Evolutionary conservation across 2,113 vertebrate species (phyloP).

Genomic region (Gymnarchus niloticus): DNA sequence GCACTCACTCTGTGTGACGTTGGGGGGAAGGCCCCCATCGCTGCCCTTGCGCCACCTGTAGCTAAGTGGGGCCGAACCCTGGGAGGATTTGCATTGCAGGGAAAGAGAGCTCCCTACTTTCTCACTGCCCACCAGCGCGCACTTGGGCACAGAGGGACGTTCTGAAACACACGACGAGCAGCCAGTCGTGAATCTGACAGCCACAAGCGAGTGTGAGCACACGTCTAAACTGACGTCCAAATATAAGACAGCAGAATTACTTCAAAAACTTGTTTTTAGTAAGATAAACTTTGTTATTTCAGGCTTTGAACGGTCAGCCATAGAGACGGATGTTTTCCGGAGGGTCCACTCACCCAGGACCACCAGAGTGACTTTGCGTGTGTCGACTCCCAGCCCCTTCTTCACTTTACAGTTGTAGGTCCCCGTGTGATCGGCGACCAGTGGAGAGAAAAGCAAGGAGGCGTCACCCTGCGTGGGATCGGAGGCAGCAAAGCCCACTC

Average conservation of each 20-base stretch:
- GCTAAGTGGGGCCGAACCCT: slow-evolving; percentile 63
- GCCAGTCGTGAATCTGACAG: background rate
- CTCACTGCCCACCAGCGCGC: slow-evolving; percentile 67
- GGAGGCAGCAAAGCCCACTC: slow-evolving; percentile 62
- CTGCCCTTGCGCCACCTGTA: slow-evolving; percentile 72
- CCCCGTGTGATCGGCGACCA: slow-evolving; percentile 64
- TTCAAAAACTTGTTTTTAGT: background rate
- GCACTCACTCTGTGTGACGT: slow-evolving; percentile 58
- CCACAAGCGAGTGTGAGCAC: background rate
- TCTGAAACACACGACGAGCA: slow-evolving; percentile 52
- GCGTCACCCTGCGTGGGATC: slow-evolving; percentile 77
- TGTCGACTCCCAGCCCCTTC: slow-evolving; percentile 76
- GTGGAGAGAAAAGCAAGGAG: slow-evolving; percentile 70
- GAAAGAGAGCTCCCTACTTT: slow-evolving; percentile 56
- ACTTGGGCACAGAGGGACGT: slow-evolving; percentile 66
- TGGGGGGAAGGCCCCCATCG: slow-evolving; percentile 31
- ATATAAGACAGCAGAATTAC: background rate
- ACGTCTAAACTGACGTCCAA: background rate
- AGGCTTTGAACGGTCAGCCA: background rate
- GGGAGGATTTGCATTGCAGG: slow-evolving; percentile 67
- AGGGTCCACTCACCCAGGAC: slow-evolving; percentile 68
- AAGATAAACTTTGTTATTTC: background rate
- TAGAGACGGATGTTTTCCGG: background rate
- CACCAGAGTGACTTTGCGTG: slow-evolving; percentile 65
- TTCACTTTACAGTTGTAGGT: slow-evolving; percentile 87